A percentile compares a stretch with the other conserved stretches of the same genome.
phyloP scores from a whole-genome alignment of 1,140 invertebrate genomes.

The Lysiphlebus fabarum region DNA sequence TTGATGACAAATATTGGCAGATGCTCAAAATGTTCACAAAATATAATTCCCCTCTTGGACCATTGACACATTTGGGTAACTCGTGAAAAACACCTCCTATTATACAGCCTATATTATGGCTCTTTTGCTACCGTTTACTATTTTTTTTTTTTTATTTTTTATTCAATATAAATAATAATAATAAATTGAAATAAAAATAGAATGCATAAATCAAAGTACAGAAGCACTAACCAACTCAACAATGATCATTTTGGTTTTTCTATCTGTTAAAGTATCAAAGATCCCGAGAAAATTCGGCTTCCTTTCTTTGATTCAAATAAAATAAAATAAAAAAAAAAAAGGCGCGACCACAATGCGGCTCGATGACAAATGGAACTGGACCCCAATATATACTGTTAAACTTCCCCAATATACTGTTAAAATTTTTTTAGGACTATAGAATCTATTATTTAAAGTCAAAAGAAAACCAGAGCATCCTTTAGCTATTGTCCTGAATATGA shows the following conservation, averaged over 20 bases:
- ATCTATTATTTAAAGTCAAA: not conserved
- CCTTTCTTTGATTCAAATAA: slow-evolving; percentile 15
- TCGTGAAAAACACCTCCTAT: not conserved
- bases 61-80: slow-evolving; percentile 3
- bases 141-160: not conserved
- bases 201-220: slow-evolving; percentile 51
- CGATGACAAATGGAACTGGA: slow-evolving; percentile 52
- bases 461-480: slow-evolving; percentile 6
- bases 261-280: slow-evolving; percentile 19
- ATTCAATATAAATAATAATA: not conserved
- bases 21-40: slow-evolving; percentile 40
- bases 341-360: slow-evolving; percentile 52
- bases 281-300: slow-evolving; percentile 12
- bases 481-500: slow-evolving; percentile 2
- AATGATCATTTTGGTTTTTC: slow-evolving; percentile 28
- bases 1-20: slow-evolving; percentile 57
- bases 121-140: no score
- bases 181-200: slow-evolving; percentile 36
- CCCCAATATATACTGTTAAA: not conserved
- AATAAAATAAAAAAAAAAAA: slow-evolving; percentile 30
- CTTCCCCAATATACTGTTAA: no score
- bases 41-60: not conserved
- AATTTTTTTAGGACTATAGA: no score
- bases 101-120: not conserved
- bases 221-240: slow-evolving; percentile 23